Evolutionary conservation across 1,140 invertebrate species (phyloP), one percentile per base, ranked within the genome.

Genomic region (Diabrotica virgifera): DNA sequence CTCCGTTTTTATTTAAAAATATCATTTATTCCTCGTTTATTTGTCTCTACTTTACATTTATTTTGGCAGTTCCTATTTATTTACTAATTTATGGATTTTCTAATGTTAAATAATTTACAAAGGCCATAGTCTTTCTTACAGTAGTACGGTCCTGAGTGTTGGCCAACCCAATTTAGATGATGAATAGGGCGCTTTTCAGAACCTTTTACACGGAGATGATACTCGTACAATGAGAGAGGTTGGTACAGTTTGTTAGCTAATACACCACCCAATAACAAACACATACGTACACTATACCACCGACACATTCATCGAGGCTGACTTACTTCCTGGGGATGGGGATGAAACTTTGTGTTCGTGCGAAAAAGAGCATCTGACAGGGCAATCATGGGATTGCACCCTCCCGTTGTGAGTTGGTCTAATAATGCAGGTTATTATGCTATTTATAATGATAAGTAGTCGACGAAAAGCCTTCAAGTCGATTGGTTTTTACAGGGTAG

Each of bases 221-320:
- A 37, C 12, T 46, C 62, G 62, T 63, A 64, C 57, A 67, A 60
- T 56, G 46, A 57, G 59, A 35, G 12, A 13, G 63, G 59, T 53
- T 70, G 69, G 69, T 63, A 70, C 69, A 70, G 65, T 64, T 70
- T 70, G 66, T 70, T 67, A 57, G 46, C 52, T 24, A 46, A 46
- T 24, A 24, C 40, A 37, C 55, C 11, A 57, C 55, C 55, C 40
- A 46, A 46, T 46, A 46, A 46, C 40, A 46, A 8, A 46, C 40
- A 46, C 40, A 46, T 46, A 46, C 40, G 6, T 46, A 10, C n/a
- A 10, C n/a, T 10, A 10, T 10, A 36, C 55, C 12, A 10, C 12
- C 10, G 37, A 36, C 36, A 36, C 24, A 60, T 67, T 67, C 61
- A 24, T 24, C 24, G 24, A 24, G 24, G 24, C 24, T 24, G 24